A percentile compares a stretch with the other conserved stretches of the same genome.
phyloP scores from a whole-genome alignment of 2,113 vertebrate genomes.

The Anarrhichthys ocellatus region DNA sequence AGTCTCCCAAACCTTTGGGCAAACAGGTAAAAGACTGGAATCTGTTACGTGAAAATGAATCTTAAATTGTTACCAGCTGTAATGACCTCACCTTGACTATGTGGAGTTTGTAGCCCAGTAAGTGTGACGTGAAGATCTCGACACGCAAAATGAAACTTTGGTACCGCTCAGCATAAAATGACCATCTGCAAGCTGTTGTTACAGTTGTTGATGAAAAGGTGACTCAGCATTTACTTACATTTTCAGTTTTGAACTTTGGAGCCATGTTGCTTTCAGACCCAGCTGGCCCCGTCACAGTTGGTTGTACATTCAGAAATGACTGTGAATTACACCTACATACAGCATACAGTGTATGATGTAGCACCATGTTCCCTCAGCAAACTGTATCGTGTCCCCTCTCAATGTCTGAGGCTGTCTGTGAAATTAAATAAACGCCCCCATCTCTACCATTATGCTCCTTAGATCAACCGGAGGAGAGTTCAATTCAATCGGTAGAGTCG shows the following conservation, averaged over 20 bases:
- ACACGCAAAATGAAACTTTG: background rate
- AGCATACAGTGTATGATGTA: background rate
- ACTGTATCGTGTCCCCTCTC: constrained; percentile 5
- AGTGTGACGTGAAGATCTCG: background rate
- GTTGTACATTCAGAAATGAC: background rate
- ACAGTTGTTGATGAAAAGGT: background rate
- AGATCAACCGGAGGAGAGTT: constrained; percentile 68
- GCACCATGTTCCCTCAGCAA: constrained; percentile 5
- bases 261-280: background rate
- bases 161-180: background rate
- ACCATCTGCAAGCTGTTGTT: background rate
- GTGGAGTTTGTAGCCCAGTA: background rate
- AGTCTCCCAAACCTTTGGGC: background rate
- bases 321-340: background rate
- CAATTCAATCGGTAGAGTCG: constrained; percentile 70
- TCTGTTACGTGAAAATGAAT: background rate
- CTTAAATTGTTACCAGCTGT: background rate
- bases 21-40: background rate
- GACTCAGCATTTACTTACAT: background rate
- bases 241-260: background rate
- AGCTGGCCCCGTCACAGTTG: background rate
- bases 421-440: constrained; percentile 11
- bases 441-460: constrained; percentile 27
- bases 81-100: background rate
- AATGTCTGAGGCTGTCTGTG: background rate